These are phyloP conservation scores for Tamandua tetradactyla DNA, from an alignment of 2,797 vertebrate species.

Conservation along the genomic window DNA sequence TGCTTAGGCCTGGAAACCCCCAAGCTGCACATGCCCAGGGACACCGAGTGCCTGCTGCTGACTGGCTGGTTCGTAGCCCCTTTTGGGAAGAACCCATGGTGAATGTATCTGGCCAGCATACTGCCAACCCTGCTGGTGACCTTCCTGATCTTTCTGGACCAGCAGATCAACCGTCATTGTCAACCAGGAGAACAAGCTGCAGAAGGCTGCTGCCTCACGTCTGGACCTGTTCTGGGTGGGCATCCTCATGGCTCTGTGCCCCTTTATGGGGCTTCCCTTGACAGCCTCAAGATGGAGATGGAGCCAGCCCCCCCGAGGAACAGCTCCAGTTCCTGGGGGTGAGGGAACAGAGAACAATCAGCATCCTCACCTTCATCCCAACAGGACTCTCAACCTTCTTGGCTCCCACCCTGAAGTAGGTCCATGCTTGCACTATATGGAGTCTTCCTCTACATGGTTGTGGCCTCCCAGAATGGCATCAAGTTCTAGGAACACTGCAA, in stretches of 20 bases:
- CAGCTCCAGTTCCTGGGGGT: conserved; percentile 76
- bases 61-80: conserved; percentile 91
- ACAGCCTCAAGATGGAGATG: no score
- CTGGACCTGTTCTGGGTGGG: no score
- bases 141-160: no score
- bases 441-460: conserved; percentile 97
- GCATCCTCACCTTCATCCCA: conserved; percentile 94
- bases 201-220: no score
- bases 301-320: no score
- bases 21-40: conserved; percentile 90
- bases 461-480: conserved; percentile 95
- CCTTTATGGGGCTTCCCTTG: no score
- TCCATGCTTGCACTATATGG: conserved; percentile 96
- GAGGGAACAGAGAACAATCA: conserved; percentile 96
- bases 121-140: conserved; percentile 91
- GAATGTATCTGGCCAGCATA: conserved; percentile 92
- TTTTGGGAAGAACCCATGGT: conserved; percentile 94
- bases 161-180: no score
- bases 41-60: conserved; percentile 93
- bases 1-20: conserved; percentile 91
- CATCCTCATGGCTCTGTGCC: no score
- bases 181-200: no score
- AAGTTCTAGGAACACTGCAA: conserved; percentile 99
- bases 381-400: conserved; percentile 97
- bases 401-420: conserved; percentile 92